phyloP scores from a whole-genome alignment of 2,888 invertebrate genomes.

The Drosophila atroscutellata region DNA sequence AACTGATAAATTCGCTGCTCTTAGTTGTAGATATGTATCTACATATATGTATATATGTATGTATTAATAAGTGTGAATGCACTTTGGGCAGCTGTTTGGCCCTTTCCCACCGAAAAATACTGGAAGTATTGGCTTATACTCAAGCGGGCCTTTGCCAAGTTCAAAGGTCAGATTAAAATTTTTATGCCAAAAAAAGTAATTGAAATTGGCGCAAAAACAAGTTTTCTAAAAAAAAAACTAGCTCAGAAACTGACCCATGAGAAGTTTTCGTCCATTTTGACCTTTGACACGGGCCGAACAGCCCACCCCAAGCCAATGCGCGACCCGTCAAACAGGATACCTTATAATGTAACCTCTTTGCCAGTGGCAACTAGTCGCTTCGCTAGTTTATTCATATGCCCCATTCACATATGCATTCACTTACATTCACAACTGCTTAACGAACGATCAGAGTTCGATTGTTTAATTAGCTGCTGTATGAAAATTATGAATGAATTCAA shows the following conservation, averaged over 20 bases:
- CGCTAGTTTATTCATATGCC: slow-evolving; percentile 23
- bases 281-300: slow-evolving; percentile 69
- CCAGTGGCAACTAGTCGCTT: slow-evolving; percentile 16
- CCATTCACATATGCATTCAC: slow-evolving; percentile 32
- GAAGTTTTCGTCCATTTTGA: slow-evolving; percentile 79
- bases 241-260: slow-evolving; percentile 67
- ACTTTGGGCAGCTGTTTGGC: slow-evolving; percentile 52
- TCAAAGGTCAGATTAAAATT: slow-evolving; percentile 71
- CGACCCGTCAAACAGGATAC: slow-evolving; percentile 64
- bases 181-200: slow-evolving; percentile 49
- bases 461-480: slow-evolving; percentile 67
- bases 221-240: slow-evolving; percentile 56
- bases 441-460: slow-evolving; percentile 77
- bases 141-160: slow-evolving; percentile 59
- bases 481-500: slow-evolving; percentile 70
- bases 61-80: not conserved
- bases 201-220: slow-evolving; percentile 63
- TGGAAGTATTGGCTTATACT: slow-evolving; percentile 56
- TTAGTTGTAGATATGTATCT: slow-evolving; percentile 19
- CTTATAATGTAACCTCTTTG: slow-evolving; percentile 1
- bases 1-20: slow-evolving; percentile 34
- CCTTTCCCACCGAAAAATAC: slow-evolving; percentile 58
- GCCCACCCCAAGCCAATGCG: slow-evolving; percentile 56
- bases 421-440: slow-evolving; percentile 47
- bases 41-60: no score